Percentiles rank a stretch among this genome's conserved stretches.
These are phyloP conservation scores for Coboldia fuscipes DNA, from an alignment of 1,140 invertebrate genomes.

Conservation along the genomic window DNA sequence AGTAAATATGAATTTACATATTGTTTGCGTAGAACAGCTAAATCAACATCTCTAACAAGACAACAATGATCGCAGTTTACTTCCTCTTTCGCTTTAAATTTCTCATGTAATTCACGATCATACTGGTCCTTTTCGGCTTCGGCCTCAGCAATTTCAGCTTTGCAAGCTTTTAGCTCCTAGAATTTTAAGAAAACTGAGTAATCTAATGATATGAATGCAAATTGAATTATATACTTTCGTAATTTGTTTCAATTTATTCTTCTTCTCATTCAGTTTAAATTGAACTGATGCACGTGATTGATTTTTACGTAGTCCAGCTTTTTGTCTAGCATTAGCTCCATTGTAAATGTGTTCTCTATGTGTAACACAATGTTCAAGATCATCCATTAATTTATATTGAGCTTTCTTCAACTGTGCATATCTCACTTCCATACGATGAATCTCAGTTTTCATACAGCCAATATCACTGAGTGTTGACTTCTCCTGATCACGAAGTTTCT, in stretches of 20 bases:
- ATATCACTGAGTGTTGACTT: constrained; percentile 35
- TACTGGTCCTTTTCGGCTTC: constrained; percentile 3
- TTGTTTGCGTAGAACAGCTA: constrained; percentile 17
- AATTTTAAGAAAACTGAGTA: constrained; percentile 8
- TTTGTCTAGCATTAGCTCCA: constrained; percentile 29
- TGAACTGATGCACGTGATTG: constrained; percentile 16
- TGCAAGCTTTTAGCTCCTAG: constrained; percentile 6
- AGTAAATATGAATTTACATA: neutral
- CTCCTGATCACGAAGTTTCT: constrained; percentile 38
- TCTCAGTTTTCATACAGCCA: constrained; percentile 51
- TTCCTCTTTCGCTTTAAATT: constrained; percentile 20
- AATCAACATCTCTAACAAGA: constrained; percentile 16
- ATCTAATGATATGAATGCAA: constrained; percentile 5
- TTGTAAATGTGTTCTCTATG: constrained; percentile 43
- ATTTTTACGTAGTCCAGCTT: constrained; percentile 13
- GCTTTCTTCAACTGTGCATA: constrained; percentile 42
- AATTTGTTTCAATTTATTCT: constrained; percentile 29
- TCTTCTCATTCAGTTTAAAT: constrained; percentile 29
- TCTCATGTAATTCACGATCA: constrained; percentile 12
- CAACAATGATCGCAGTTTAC: constrained; percentile 22
- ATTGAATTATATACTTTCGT: constrained; percentile 24
- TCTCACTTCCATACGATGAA: constrained; percentile 60
- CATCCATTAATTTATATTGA: constrained; percentile 49
- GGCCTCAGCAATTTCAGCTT: neutral
- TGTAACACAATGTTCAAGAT: constrained; percentile 51